Conservation (phyloP, 2,113 vertebrate genomes). For the Corythoichthys intestinalis region DNA sequence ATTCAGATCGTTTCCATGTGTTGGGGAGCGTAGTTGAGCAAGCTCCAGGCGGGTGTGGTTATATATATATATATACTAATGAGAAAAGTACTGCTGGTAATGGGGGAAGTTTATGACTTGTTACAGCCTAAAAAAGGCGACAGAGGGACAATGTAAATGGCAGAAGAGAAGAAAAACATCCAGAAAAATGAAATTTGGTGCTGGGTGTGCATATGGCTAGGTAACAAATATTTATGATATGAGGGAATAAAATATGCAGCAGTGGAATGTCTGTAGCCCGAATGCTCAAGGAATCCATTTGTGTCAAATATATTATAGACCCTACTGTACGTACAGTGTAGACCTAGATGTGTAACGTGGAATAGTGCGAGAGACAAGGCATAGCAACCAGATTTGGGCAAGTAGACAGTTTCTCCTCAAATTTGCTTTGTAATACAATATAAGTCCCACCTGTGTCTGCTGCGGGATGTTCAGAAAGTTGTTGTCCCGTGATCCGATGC, state of each 20-base stretch:
- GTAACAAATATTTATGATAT: neutral
- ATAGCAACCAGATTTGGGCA: conserved; percentile 3
- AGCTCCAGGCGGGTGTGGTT: conserved; percentile 72
- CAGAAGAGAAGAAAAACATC: conserved; percentile 12
- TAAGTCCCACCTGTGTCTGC: conserved; percentile 84
- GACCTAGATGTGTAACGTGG: conserved; percentile 38
- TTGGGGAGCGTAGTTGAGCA: conserved; percentile 55
- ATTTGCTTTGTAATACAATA: neutral
- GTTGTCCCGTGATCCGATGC: conserved; percentile 98
- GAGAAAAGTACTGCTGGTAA: conserved; percentile 71
- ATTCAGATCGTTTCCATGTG: conserved; percentile 78
- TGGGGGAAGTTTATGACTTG: conserved; percentile 58
- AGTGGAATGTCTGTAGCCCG: conserved; percentile 35
- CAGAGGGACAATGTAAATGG: conserved; percentile 24
- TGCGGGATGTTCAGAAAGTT: conserved; percentile 98
- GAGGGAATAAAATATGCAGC: conserved; percentile 17
- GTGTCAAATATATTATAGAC: conserved; percentile 60
- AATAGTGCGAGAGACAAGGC: conserved; percentile 33
- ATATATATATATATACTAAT: conserved; percentile 54
- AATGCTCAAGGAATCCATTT: conserved; percentile 47
- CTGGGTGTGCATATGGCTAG: neutral
- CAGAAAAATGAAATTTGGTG: conserved; percentile 2
- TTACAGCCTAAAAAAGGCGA: conserved; percentile 22
- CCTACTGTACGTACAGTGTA: conserved; percentile 39
- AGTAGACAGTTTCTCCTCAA: neutral